Base-by-base conservation (phyloP, 2,113 vertebrate genomes). In the Tachysurus vachellii region DNA sequence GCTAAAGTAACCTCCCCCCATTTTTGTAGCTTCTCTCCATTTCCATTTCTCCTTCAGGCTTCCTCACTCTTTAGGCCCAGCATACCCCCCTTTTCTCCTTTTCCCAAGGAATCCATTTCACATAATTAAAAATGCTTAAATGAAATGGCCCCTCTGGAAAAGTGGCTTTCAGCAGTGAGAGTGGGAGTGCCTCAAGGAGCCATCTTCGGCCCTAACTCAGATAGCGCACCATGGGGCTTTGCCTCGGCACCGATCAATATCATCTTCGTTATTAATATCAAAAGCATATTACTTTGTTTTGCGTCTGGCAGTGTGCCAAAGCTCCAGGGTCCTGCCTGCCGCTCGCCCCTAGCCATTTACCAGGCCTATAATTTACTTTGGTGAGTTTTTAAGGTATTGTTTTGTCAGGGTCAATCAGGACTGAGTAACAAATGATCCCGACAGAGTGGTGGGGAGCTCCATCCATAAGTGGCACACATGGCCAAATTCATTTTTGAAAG, bases 371-470 rank as follows among this genome's bases (percentile, higher is more conserved):
- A 99, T 99, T 99, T 98, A 99, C 97, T 99, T 99, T 97, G 93
- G 95, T 96, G 97, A 97, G 97, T 98, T 99, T 97, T 98, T 98
- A 99, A 97, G 97, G 97, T 97, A 99, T 99, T 99, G 98, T 99
- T 99, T 99, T 99, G 97, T 99, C 98, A 99, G 96, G 96, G 94
- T 97, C 97, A 99, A 98, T 99, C 97, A 98, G 95, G 93, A 91
- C 97, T 97, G 96, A 96, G 97, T 98, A 98, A 99, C 97, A 97
- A 99, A 99, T 96, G 97, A 97, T 96, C 93, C 93, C 94, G 90
- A 93, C 85, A 94, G 96, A 96, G 96, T 95, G 94, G 96, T 91
- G 93, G 94, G 94, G 94, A 92, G 88, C 91, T 89, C 93, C 89
- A 91, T 96, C 95, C 88, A 87, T 95, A 96, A 93, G 95, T 95